These are phyloP conservation scores for Procambarus virginalis DNA, from an alignment of 1,140 invertebrate genomes.

Conservation along the genomic window DNA sequence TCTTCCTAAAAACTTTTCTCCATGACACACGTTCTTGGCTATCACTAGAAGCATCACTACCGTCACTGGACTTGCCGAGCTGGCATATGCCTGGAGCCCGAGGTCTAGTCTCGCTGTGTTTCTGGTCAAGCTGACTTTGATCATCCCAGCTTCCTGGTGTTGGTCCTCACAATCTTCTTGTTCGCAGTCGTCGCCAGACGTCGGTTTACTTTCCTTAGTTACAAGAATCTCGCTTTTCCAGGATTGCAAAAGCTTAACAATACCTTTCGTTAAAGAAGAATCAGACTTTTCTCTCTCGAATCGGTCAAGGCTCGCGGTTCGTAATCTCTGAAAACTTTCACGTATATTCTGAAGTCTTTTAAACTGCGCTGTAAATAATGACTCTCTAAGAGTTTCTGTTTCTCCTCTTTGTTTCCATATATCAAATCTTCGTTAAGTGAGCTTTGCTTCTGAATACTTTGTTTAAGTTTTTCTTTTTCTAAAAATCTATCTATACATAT, in stretches of 20 bases:
- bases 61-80: slow-evolving; percentile 35
- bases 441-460: slow-evolving; percentile 90
- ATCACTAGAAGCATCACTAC: slow-evolving; percentile 31
- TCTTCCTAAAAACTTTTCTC: slow-evolving; percentile 62
- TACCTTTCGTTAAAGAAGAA: slow-evolving; percentile 67
- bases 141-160: not conserved
- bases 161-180: not conserved
- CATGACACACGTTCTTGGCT: slow-evolving; percentile 31
- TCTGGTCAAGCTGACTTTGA: not conserved
- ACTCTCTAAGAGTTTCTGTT: slow-evolving; percentile 82
- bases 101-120: slow-evolving; percentile 33
- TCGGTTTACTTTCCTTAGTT: slow-evolving; percentile 34
- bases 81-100: slow-evolving; percentile 47
- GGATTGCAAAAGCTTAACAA: slow-evolving; percentile 68
- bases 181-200: slow-evolving; percentile 3
- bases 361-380: slow-evolving; percentile 83
- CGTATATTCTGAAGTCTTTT: slow-evolving; percentile 89
- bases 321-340: slow-evolving; percentile 82
- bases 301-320: slow-evolving; percentile 68
- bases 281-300: slow-evolving; percentile 69
- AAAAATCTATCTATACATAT: slow-evolving; percentile 85
- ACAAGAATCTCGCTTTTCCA: slow-evolving; percentile 70
- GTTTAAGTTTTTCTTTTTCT: slow-evolving; percentile 88
- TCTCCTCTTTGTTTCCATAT: slow-evolving; percentile 78
- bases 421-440: slow-evolving; percentile 91